These are phyloP conservation scores for Semicossyphus pulcher DNA, from an alignment of 2,113 vertebrate genomes.

Conservation along the genomic window DNA sequence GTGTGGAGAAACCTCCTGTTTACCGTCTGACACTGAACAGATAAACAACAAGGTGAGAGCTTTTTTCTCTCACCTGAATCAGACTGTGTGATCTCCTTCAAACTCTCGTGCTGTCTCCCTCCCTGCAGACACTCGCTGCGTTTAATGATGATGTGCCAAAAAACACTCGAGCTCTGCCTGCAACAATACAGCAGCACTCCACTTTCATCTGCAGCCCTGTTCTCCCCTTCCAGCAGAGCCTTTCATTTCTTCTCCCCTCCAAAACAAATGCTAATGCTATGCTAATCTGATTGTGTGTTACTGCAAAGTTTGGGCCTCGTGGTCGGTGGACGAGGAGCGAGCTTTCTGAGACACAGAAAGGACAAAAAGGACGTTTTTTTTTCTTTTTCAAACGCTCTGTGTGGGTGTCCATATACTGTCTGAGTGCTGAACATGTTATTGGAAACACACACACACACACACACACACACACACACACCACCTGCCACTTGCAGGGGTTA, in stretches of 20 bases:
- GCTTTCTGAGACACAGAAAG: neutral
- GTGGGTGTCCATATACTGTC: neutral
- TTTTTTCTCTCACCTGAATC: neutral
- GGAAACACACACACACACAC: conserved; percentile 3
- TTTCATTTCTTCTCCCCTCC: conserved; percentile 1
- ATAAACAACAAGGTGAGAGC: neutral
- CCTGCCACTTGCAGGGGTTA: conserved; percentile 23
- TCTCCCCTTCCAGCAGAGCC: conserved; percentile 15
- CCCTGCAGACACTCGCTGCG: neutral
- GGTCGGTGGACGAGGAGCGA: neutral
- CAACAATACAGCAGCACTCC: conserved; percentile 32
- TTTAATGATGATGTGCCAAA: neutral
- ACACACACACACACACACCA: conserved; percentile 2
- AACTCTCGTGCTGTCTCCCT: neutral
- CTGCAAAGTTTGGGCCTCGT: conserved; percentile 4
- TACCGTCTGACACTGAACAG: neutral
- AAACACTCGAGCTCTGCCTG: neutral
- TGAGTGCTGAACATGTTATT: conserved; percentile 4
- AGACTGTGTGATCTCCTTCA: neutral
- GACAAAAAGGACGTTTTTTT: neutral
- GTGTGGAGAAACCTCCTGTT: neutral
- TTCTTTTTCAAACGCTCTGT: neutral
- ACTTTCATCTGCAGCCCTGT: conserved; percentile 17
- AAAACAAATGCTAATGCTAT: conserved; percentile 65
- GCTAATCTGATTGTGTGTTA: conserved; percentile 52